phyloP scores from a whole-genome alignment of 2,113 vertebrate species.

The Sarotherodon lohbergeri region DNA sequence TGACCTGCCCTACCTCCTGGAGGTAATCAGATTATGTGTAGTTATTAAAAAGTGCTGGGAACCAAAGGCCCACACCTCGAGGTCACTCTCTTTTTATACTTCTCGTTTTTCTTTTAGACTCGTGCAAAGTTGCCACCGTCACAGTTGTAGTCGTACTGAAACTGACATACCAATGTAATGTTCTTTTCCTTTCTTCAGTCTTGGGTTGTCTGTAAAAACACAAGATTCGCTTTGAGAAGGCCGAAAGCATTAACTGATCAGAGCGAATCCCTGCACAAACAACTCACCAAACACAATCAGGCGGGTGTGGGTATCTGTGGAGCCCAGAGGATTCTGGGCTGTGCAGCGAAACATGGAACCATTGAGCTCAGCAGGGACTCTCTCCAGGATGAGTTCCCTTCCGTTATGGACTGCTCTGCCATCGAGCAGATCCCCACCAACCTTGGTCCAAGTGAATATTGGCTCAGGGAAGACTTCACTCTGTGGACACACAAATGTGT shows the following conservation, averaged over 20 bases:
- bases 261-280: neutral
- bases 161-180: conserved; percentile 67
- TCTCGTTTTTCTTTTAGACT: neutral
- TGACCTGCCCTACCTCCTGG: neutral
- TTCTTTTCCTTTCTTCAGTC: conserved; percentile 76
- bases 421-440: conserved; percentile 84
- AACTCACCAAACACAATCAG: conserved; percentile 87
- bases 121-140: neutral
- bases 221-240: neutral
- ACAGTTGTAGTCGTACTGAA: neutral
- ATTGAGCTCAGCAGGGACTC: conserved; percentile 86
- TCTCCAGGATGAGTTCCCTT: conserved; percentile 83
- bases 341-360: conserved; percentile 96
- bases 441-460: conserved; percentile 87
- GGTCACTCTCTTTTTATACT: neutral
- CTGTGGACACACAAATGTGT: conserved; percentile 49
- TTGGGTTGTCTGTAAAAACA: conserved; percentile 77
- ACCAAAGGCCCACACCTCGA: neutral
- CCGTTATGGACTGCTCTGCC: conserved; percentile 79
- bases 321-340: conserved; percentile 89
- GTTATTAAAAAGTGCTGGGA: neutral
- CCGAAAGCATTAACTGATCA: neutral
- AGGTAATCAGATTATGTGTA: neutral
- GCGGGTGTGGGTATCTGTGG: conserved; percentile 90
- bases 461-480: conserved; percentile 93